Conservation (phyloP, 1,140 invertebrate species). For the Bombus consobrinus region DNA sequence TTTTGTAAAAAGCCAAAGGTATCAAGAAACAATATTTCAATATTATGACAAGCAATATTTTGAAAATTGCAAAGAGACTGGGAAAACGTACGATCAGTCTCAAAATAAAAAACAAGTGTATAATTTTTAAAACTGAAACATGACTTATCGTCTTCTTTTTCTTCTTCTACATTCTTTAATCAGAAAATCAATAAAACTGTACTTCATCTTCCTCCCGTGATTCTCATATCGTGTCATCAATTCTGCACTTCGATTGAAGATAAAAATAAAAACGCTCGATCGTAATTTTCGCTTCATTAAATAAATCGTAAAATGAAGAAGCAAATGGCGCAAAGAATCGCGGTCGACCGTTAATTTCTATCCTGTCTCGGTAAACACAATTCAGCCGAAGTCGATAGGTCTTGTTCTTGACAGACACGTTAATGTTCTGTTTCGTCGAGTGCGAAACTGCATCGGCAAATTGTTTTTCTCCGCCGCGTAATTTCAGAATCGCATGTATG, state of each 20-base stretch:
- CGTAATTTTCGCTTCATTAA: background rate
- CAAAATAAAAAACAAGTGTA: background rate
- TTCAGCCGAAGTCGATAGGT: background rate
- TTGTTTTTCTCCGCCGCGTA: background rate
- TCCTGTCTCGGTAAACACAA: background rate
- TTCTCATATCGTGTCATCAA: background rate
- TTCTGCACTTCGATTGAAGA: background rate
- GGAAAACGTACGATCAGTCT: background rate
- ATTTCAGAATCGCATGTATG: background rate
- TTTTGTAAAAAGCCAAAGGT: no score
- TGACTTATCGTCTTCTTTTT: no score
- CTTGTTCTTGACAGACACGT: background rate
- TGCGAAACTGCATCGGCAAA: background rate
- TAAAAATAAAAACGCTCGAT: background rate
- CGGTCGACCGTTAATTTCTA: slow-evolving; percentile 1
- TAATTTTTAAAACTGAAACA: no score
- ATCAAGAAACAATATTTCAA: background rate
- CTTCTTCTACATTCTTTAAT: no score
- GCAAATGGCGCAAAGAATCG: background rate
- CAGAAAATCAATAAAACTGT: no score
- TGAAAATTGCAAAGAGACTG: background rate
- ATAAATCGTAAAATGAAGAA: background rate
- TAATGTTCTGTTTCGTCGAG: background rate
- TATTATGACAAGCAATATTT: background rate
- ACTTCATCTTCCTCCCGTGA: no score